These are phyloP conservation scores for Xylocopa sonorina DNA, from an alignment of 1,140 invertebrate species.

Conservation along the genomic window DNA sequence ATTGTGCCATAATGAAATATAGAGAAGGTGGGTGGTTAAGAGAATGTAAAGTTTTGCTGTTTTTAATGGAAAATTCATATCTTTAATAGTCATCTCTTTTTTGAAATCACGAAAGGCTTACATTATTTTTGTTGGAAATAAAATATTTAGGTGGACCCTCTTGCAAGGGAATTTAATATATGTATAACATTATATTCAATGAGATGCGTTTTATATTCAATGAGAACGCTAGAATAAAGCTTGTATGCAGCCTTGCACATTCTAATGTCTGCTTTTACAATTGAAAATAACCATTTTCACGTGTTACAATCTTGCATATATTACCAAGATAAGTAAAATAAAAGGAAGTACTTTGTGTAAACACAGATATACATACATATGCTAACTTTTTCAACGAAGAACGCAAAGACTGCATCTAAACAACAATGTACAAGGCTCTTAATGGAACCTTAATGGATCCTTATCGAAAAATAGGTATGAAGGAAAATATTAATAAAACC, in stretches of 20 bases:
- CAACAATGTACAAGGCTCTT: slow-evolving; percentile 68
- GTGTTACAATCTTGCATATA: background rate
- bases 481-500: slow-evolving; percentile 69
- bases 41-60: background rate
- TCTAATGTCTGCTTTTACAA: slow-evolving; percentile 53
- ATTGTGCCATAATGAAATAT: background rate
- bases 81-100: slow-evolving; percentile 78
- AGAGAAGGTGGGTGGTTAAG: background rate
- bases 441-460: slow-evolving; percentile 50
- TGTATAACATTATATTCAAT: slow-evolving; percentile 61
- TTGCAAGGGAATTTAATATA: slow-evolving; percentile 65
- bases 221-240: slow-evolving; percentile 74
- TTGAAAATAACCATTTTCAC: slow-evolving; percentile 44
- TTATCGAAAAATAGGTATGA: slow-evolving; percentile 55
- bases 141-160: slow-evolving; percentile 68
- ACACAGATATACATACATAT: slow-evolving; percentile 11
- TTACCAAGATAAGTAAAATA: background rate
- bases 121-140: slow-evolving; percentile 73
- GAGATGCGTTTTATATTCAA: slow-evolving; percentile 69
- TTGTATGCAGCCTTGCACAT: slow-evolving; percentile 72
- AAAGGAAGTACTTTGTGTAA: slow-evolving; percentile 26
- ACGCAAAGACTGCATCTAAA: slow-evolving; percentile 63
- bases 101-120: slow-evolving; percentile 74
- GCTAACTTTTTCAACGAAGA: slow-evolving; percentile 34
- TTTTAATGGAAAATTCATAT: slow-evolving; percentile 78